These are phyloP conservation scores for Dryoscopus gambensis DNA, from an alignment of 2,113 vertebrate species.

Conservation along the genomic window DNA sequence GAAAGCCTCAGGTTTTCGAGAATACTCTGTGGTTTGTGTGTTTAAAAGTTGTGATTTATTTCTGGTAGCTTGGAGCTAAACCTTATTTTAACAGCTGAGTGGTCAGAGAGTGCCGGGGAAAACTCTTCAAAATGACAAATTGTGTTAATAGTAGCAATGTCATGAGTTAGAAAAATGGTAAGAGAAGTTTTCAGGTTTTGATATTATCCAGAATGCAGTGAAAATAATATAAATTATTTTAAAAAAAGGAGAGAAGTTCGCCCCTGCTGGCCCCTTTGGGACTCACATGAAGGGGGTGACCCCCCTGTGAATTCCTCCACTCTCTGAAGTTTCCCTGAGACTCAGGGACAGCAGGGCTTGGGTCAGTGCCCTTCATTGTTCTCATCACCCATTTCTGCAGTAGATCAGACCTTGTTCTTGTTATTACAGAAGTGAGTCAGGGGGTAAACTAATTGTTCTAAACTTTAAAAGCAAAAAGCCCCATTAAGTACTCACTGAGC, in stretches of 20 bases:
- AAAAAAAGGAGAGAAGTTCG: not conserved
- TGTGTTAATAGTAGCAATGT: not conserved
- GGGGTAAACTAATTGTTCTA: not conserved
- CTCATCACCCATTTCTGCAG: not conserved
- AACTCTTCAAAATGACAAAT: not conserved
- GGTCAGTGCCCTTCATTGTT: not conserved
- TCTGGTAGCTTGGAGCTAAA: not conserved
- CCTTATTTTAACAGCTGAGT: not conserved
- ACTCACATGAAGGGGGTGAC: fast-evolving
- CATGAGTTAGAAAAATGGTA: not conserved
- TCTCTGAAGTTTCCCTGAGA: not conserved
- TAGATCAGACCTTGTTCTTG: not conserved
- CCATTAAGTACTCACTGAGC: not conserved
- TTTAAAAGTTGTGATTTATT: not conserved
- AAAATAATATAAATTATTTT: not conserved
- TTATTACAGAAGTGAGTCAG: constrained; percentile 42
- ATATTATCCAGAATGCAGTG: not conserved
- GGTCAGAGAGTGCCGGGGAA: not conserved
- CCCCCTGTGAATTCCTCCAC: not conserved
- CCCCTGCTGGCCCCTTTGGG: not conserved
- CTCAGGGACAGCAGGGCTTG: not conserved
- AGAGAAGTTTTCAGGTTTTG: not conserved
- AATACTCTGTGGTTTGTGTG: not conserved
- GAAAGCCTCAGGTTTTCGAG: not conserved
- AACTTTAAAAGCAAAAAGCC: not conserved